phyloP scores from a whole-genome alignment of 1,140 invertebrate species.

The Euglossa dilemma region DNA sequence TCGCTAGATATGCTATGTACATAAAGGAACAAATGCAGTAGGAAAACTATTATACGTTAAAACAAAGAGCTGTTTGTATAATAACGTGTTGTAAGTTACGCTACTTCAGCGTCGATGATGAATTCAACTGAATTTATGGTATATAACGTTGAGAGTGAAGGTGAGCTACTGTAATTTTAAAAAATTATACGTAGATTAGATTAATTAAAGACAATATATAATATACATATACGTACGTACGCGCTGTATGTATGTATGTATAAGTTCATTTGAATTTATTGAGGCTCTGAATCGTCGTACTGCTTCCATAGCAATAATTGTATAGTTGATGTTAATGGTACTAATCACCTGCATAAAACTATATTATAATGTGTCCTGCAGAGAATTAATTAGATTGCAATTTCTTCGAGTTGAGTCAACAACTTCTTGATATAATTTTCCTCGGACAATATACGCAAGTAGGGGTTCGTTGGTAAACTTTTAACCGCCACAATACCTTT shows the following conservation, averaged over 20 bases:
- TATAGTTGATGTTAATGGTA: slow-evolving; percentile 80
- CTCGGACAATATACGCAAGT: slow-evolving; percentile 75
- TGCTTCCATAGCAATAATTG: slow-evolving; percentile 81
- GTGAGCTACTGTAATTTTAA: slow-evolving; percentile 68
- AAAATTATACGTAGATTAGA: slow-evolving; percentile 66
- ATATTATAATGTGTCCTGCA: slow-evolving; percentile 60
- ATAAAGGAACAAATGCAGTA: slow-evolving; percentile 75
- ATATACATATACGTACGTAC: slow-evolving; percentile 45
- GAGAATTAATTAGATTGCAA: slow-evolving; percentile 68
- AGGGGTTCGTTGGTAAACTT: slow-evolving; percentile 43
- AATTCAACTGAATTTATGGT: slow-evolving; percentile 74
- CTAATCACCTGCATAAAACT: slow-evolving; percentile 72
- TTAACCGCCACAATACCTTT: slow-evolving; percentile 47
- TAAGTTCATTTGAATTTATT: slow-evolving; percentile 77
- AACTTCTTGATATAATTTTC: slow-evolving; percentile 72
- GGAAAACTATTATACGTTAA: slow-evolving; percentile 69
- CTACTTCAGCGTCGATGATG: slow-evolving; percentile 73
- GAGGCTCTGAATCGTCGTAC: slow-evolving; percentile 75
- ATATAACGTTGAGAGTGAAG: slow-evolving; percentile 26
- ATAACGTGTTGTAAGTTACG: slow-evolving; percentile 76
- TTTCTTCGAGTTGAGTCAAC: slow-evolving; percentile 74
- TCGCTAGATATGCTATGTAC: slow-evolving; percentile 80
- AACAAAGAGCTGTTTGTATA: slow-evolving; percentile 70
- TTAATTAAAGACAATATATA: slow-evolving; percentile 75
- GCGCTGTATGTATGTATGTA: slow-evolving; percentile 8